Base-by-base conservation (phyloP, 2,113 vertebrate genomes). In the Anarhynchus alexandrinus region DNA sequence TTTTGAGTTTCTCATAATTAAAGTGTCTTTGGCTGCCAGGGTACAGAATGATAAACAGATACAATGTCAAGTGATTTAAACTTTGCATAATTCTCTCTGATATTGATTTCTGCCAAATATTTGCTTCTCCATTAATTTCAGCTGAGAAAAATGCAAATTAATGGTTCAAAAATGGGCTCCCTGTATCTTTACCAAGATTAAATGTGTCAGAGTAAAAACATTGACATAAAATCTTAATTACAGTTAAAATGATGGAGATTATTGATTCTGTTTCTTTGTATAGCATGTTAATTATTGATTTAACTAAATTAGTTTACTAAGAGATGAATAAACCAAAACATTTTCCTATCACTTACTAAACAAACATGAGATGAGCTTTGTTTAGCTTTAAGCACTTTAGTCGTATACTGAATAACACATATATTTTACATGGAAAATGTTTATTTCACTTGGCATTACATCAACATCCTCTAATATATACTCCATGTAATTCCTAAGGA, bases 31-130 rank as follows among this genome's bases (percentile, higher is more conserved):
- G 55, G 40, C 54, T 96, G 70, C 51, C 59, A 69, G 26, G 10
- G 26, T 77, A 70, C 23, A 91, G 66, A 96, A 91, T 67, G 82
- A n/a, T 62, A 90, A 95, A 62, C 21, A 83, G 88, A 81, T 65
- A 85, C 18, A 51, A 73, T 70, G 42, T 72, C 81, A 94, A 97
- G 66, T 42, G 13, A 62, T 88, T 67, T 90, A 64, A 66, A 83
- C 59, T 93, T 84, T 78, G 59, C 59, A 21, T 73, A 43, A 54
- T 69, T 62, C 32, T 81, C 67, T 52, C 7, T 79, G 19, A 36
- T 94, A 95, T 29, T 94, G 67, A 96, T 93, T 97, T 96, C 82
- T 95, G 93, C 82, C 59, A 96, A 92, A 77, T 86, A 88, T 86
- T 95, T 96, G 12, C 4, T 85, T 94, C 94, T 70, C 6, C 47